Evolutionary conservation across 2,888 invertebrate genomes (phyloP).

Genomic region (Mythimna impura): DNA sequence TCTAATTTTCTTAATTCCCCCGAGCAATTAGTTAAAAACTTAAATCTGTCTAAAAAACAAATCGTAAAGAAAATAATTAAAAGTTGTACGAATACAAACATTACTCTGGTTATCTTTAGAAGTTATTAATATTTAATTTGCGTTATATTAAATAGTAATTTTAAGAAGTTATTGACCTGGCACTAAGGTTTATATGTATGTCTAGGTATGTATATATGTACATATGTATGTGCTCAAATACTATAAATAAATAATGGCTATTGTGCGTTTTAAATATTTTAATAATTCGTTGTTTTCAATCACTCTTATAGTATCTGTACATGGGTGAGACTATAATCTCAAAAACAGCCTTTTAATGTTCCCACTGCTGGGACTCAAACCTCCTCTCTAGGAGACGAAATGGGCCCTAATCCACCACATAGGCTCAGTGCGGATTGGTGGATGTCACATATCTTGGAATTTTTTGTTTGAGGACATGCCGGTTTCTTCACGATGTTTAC

Average conservation of each 20-base stretch:
- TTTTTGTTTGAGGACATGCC: too few species aligned
- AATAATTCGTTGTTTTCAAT: slow-evolving; percentile 58
- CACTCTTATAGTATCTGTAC: slow-evolving; percentile 12
- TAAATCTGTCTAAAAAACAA: slow-evolving; percentile 41
- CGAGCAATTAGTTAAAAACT: slow-evolving; percentile 45
- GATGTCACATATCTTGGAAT: too few species aligned
- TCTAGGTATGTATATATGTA: slow-evolving; percentile 63
- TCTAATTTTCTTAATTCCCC: slow-evolving; percentile 63
- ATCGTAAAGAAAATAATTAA: slow-evolving; percentile 44
- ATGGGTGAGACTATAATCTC: background rate
- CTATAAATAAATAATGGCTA: slow-evolving; percentile 64
- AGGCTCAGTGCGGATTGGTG: too few species aligned
- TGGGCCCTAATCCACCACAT: too few species aligned
- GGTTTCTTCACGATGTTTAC: too few species aligned
- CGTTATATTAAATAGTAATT: slow-evolving; percentile 52
- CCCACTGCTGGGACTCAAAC: too few species aligned
- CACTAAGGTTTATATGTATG: slow-evolving; percentile 59
- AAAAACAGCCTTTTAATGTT: too few species aligned
- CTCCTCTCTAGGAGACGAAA: too few species aligned
- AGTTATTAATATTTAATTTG: slow-evolving; percentile 35
- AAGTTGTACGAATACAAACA: slow-evolving; percentile 25
- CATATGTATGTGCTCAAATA: slow-evolving; percentile 66
- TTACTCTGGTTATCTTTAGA: slow-evolving; percentile 32
- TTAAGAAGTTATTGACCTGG: slow-evolving; percentile 57
- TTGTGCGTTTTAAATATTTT: slow-evolving; percentile 67